These are phyloP conservation scores for Plebejus argus DNA, from an alignment of 2,888 invertebrate genomes.

Conservation along the genomic window DNA sequence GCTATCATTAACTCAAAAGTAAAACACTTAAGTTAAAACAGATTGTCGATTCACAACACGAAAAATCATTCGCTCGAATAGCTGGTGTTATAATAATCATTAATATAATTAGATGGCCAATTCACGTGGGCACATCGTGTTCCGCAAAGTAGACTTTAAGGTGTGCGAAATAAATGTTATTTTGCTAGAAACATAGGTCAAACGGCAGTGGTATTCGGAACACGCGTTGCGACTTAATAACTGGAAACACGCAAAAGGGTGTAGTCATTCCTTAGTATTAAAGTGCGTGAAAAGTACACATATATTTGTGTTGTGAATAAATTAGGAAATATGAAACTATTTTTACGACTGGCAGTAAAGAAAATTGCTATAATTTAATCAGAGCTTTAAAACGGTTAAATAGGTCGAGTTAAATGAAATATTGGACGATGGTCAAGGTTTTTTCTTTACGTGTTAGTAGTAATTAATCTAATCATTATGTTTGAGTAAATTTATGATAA, in stretches of 20 bases:
- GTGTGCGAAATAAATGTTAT: slow-evolving; percentile 37
- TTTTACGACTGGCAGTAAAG: background rate
- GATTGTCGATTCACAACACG: slow-evolving; percentile 34
- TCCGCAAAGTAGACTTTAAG: background rate
- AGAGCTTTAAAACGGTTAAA: background rate
- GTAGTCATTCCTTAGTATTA: slow-evolving; percentile 50
- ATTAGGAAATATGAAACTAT: slow-evolving; percentile 30
- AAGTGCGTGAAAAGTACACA: slow-evolving; percentile 50
- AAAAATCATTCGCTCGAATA: slow-evolving; percentile 50
- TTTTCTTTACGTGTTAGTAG: background rate
- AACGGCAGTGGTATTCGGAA: slow-evolving; percentile 47
- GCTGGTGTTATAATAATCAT: slow-evolving; percentile 48
- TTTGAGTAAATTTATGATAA: too few relatives aligned
- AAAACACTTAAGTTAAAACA: slow-evolving; percentile 27
- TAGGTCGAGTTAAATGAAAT: background rate
- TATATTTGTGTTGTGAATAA: slow-evolving; percentile 47
- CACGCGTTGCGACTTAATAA: slow-evolving; percentile 53
- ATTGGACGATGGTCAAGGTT: background rate
- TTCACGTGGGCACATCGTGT: slow-evolving; percentile 38
- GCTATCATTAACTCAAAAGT: slow-evolving; percentile 12
- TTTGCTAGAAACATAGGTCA: slow-evolving; percentile 43
- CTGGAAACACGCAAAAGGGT: slow-evolving; percentile 53
- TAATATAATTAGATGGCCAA: slow-evolving; percentile 49
- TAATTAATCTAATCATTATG: too few relatives aligned
- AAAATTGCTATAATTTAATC: slow-evolving; percentile 28